Percentiles rank a stretch among this genome's conserved stretches.
Conservation (phyloP, 2,888 invertebrate genomes). For the Andrena praecox region DNA sequence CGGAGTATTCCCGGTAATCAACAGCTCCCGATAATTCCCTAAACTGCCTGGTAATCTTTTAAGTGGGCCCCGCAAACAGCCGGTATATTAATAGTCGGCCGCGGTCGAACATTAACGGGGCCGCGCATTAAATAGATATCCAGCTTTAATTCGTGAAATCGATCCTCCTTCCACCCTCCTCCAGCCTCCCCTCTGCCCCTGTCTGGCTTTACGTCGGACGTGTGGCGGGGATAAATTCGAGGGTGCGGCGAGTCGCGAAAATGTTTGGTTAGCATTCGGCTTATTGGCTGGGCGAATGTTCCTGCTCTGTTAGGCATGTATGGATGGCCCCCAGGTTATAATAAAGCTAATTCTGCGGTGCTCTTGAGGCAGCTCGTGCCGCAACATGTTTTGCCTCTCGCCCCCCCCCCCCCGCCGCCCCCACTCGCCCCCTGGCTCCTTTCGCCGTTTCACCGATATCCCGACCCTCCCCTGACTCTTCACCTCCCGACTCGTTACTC, state of each 20-base stretch:
- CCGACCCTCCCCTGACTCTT: constrained; percentile 34
- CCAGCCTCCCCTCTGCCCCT: not conserved
- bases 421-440: constrained; percentile 47
- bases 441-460: constrained; percentile 69
- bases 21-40: constrained; percentile 30
- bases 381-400: constrained; percentile 83
- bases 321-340: constrained; percentile 84
- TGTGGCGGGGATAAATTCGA: constrained; percentile 73
- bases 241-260: constrained; percentile 80
- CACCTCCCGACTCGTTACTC: constrained; percentile 15
- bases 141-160: constrained; percentile 66
- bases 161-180: constrained; percentile 41
- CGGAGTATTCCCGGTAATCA: constrained; percentile 28
- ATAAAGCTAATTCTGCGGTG: constrained; percentile 84
- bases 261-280: constrained; percentile 81
- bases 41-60: constrained; percentile 58
- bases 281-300: constrained; percentile 79
- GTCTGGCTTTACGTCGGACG: constrained; percentile 38
- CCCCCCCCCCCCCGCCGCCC: constrained; percentile 42
- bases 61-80: constrained; percentile 43
- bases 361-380: constrained; percentile 84
- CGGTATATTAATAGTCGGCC: constrained; percentile 49
- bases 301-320: constrained; percentile 80
- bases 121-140: constrained; percentile 58
- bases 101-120: constrained; percentile 31